A percentile compares a stretch with the other conserved stretches of the same genome.
These are phyloP conservation scores for Aratinga solstitialis DNA, from an alignment of 2,797 vertebrate species.

Conservation along the genomic window DNA sequence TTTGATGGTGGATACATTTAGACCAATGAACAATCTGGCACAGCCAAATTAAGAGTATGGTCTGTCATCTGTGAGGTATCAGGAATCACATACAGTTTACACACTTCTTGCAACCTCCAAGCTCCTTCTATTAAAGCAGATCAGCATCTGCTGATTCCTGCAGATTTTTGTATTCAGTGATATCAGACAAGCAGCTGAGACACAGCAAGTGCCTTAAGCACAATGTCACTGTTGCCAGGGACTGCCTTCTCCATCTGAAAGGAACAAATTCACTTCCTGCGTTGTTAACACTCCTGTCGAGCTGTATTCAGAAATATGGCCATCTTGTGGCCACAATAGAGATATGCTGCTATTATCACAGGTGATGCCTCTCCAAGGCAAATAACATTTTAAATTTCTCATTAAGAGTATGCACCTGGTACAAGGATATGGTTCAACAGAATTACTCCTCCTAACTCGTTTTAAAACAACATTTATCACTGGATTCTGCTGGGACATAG, in stretches of 20 bases:
- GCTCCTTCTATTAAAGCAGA: not conserved
- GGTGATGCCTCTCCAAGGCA: not conserved
- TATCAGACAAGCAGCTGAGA: not conserved
- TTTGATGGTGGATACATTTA: not conserved
- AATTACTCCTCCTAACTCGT: not conserved
- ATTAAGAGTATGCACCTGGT: no score
- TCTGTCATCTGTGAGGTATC: not conserved
- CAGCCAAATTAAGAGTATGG: not conserved
- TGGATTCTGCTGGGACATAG: not conserved
- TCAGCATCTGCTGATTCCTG: not conserved
- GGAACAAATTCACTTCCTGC: not conserved
- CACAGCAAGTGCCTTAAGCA: not conserved
- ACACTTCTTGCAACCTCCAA: not conserved
- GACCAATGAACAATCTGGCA: not conserved
- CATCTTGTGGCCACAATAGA: constrained; percentile 33
- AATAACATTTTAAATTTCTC: not conserved
- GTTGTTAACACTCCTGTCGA: accelerated
- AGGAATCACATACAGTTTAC: not conserved
- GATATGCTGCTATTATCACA: not conserved
- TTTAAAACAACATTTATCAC: constrained; percentile 2
- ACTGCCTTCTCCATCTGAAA: not conserved
- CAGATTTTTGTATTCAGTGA: not conserved
- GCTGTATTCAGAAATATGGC: not conserved
- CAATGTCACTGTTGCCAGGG: accelerated
- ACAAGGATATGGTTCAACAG: not conserved